Evolutionary conservation across 2,888 invertebrate species (phyloP), one percentile per base, ranked within the genome.

Genomic region (Dryadula phaetusa): DNA sequence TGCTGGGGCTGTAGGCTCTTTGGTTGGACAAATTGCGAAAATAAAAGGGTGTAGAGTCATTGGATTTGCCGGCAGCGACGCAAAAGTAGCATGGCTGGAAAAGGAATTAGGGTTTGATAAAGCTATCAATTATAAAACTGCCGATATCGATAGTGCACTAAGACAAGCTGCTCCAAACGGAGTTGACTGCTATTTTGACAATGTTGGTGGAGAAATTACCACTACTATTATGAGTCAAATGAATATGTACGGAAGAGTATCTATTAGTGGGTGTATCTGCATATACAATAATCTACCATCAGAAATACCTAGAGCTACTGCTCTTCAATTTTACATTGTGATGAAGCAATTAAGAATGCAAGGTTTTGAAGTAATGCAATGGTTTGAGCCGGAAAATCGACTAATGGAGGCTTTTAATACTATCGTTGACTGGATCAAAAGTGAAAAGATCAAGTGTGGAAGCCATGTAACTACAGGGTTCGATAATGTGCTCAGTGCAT

Each of bases 11-110:
- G 95, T 96, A 3, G 96, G 96, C 4, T 94, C 93, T 73, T 82
- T 94, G n/a, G 96, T 95, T 0, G 96, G 95, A 1, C 96, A 96
- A 84, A 94, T 96, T 67, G 96, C 94, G 0, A 96, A 95, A 81
- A 93, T 95, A 32, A 94, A 94, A 85, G 94, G 93, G 74, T 82
- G 80, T 47, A 76, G 60, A 66, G 82, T 95, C 0, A 94, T 96
- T 73, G 96, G 95, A 0, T 94, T 95, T 75, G 94, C 95, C 10
- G 96, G 96, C 0, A 89, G 94, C 0, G 94, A 95, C 71, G 94
- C 93, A 5, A 96, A 96, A 85, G 94, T 94, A 62, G 83, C 93
- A 70, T 95, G 95, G 95, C 81, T 95, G 4, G 93, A 87, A 53
- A 82, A 94, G 8, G 93, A 94, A 44, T 79, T 96, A 2, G 94